These are phyloP conservation scores for Eupithecia inturbata DNA, from an alignment of 2,888 invertebrate species.

Conservation along the genomic window DNA sequence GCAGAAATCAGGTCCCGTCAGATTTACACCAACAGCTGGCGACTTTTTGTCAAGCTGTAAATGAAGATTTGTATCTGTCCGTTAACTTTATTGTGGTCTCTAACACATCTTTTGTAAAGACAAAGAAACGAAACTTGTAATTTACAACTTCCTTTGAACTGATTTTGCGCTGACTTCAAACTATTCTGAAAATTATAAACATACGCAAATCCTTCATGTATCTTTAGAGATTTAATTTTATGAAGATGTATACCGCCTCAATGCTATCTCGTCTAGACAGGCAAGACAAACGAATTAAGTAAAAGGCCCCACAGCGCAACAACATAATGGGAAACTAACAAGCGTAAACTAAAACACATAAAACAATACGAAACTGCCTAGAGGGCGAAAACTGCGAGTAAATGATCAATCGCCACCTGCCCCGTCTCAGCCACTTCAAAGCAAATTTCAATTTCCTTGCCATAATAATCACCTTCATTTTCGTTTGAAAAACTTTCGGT, in stretches of 20 bases:
- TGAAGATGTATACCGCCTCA: constrained; percentile 58
- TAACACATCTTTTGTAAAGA: constrained; percentile 59
- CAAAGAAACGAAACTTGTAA: constrained; percentile 61
- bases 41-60: constrained; percentile 75
- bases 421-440: constrained; percentile 66
- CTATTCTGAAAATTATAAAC: constrained; percentile 62
- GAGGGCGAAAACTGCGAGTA: constrained; percentile 49
- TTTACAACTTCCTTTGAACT: constrained; percentile 72
- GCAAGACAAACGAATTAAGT: constrained; percentile 64
- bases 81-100: constrained; percentile 67
- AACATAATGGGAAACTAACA: constrained; percentile 72
- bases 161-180: constrained; percentile 57
- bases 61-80: constrained; percentile 77
- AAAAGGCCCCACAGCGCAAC: constrained; percentile 59
- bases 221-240: constrained; percentile 59
- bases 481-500: constrained; percentile 57
- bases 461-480: constrained; percentile 60
- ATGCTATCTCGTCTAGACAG: constrained; percentile 55
- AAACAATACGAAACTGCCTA: constrained; percentile 61
- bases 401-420: constrained; percentile 50
- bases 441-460: constrained; percentile 71
- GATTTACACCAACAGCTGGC: constrained; percentile 68
- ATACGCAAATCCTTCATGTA: constrained; percentile 50
- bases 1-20: constrained; percentile 58
- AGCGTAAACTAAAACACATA: constrained; percentile 71